Conservation (phyloP, 2,113 vertebrate species). For the Cryptomyrus ogoouensis region DNA sequence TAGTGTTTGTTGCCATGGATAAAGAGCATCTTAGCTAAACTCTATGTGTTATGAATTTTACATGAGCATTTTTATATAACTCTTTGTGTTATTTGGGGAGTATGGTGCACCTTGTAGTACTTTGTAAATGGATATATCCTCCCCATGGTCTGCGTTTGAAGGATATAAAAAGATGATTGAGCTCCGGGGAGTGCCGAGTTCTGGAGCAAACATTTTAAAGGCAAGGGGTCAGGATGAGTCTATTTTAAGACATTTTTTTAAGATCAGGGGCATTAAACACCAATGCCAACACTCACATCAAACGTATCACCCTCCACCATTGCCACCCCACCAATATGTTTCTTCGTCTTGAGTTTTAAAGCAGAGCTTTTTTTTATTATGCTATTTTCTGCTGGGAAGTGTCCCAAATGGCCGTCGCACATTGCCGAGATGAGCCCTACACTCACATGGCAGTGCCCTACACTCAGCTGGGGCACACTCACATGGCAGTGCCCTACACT, state of each 20-base stretch:
- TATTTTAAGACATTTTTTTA: conserved; percentile 53
- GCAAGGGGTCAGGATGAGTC: conserved; percentile 55
- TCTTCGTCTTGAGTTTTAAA: not conserved
- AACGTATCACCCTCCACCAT: not conserved
- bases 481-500: not conserved
- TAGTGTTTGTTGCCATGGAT: conserved; percentile 22
- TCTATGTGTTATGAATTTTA: conserved; percentile 25
- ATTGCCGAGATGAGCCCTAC: not conserved
- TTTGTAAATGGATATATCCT: conserved; percentile 36
- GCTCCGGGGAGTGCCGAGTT: conserved; percentile 35
- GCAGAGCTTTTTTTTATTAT: not conserved
- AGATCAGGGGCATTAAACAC: conserved; percentile 29
- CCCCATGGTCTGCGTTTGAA: conserved; percentile 43
- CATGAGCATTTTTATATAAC: conserved; percentile 21
- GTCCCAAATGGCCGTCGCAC: not conserved
- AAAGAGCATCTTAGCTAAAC: not conserved
- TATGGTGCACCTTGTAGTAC: conserved; percentile 1
- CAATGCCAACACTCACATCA: not conserved
- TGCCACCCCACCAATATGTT: not conserved
- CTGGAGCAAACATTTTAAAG: conserved; percentile 49
- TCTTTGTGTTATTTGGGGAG: conserved; percentile 15
- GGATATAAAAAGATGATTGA: conserved; percentile 48
- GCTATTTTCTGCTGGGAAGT: not conserved
- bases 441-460: not conserved
- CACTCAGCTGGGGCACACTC: not conserved